Base-by-base conservation (phyloP, 2,797 vertebrate genomes). In the Novumbra hubbsi region DNA sequence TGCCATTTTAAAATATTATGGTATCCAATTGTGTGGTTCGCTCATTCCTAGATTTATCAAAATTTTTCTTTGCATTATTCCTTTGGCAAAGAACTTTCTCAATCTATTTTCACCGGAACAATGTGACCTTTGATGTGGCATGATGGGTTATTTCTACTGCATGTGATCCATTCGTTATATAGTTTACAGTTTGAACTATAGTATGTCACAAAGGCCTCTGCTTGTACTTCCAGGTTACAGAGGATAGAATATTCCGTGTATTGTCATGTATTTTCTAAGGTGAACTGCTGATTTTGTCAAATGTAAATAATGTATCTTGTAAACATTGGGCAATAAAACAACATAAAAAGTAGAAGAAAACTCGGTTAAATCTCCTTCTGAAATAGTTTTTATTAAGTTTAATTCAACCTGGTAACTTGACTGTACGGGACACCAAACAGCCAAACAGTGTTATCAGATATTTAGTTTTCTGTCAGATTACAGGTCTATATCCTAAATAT, bases 251-350 rank as follows among this genome's bases (percentile, higher is more conserved):
- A 15, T 14, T n/a, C 24, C 55, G 3, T 73, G 28, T 38, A 12
- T 32, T 45, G 60, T 63, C 60, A 14, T 15, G 14, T 30, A 16
- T 84, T 76, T 83, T 80, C 73, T 30, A 17, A 65, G 16, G 63
- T 17, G 63, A 64, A 14, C 3, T 34, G 28, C 19, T 65, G 63
- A 78, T 76, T 68, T 78, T 72, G 76, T 87, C 74, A 73, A 38
- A 77, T 73, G 34, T 80, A 62, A 67, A 27, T 82, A 74, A 34
- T 21, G 16, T 82, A 75, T 34, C 3, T 24, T 60, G 55, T 60
- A 27, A 34, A 68, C 70, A 52, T 57, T 75, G 65, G 81, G 84
- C 87, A 91, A 90, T 92, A 91, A 91, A 92, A 32, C 60, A 0
- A 71, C 76, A 75, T 78, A 64, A 80, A 81, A 11, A 9, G 71